phyloP scores from a whole-genome alignment of 2,888 invertebrate species.

The Tiphia femorata region DNA sequence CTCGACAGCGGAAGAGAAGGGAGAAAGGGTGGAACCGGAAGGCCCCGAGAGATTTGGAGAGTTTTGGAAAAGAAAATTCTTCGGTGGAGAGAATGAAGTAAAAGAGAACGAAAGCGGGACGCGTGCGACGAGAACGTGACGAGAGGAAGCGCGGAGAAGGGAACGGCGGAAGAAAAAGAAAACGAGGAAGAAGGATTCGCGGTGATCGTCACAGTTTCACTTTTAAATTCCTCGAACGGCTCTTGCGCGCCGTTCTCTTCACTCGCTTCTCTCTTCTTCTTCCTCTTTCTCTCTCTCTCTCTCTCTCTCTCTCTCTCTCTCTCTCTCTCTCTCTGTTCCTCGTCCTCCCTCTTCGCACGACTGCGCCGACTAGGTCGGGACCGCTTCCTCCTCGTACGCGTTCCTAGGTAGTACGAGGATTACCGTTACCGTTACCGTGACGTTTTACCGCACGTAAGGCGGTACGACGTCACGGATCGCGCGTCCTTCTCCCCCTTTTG shows the following conservation, averaged over 20 bases:
- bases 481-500: neutral
- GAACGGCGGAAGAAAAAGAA: neutral
- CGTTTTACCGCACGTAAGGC: conserved; percentile 21
- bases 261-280: conserved; percentile 25
- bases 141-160: neutral
- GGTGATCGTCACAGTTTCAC: conserved; percentile 59
- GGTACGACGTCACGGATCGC: conserved; percentile 38
- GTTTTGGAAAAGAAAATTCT: neutral
- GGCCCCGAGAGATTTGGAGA: neutral
- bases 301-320: conserved; percentile 5
- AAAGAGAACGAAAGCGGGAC: neutral
- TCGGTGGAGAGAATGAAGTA: neutral
- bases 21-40: neutral
- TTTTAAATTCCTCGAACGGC: conserved; percentile 60
- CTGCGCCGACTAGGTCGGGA: conserved; percentile 58
- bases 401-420: conserved; percentile 44
- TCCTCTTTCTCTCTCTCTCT: conserved; percentile 8
- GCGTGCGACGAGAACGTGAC: conserved; percentile 3
- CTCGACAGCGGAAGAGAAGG: neutral
- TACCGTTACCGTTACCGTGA: conserved; percentile 59
- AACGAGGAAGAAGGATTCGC: conserved; percentile 28
- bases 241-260: conserved; percentile 35
- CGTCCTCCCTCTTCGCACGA: conserved; percentile 35
- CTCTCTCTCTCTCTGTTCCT: no score
- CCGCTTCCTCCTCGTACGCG: conserved; percentile 33